These are phyloP conservation scores for Nymphalis c-album DNA, from an alignment of 2,888 invertebrate genomes.

Conservation along the genomic window DNA sequence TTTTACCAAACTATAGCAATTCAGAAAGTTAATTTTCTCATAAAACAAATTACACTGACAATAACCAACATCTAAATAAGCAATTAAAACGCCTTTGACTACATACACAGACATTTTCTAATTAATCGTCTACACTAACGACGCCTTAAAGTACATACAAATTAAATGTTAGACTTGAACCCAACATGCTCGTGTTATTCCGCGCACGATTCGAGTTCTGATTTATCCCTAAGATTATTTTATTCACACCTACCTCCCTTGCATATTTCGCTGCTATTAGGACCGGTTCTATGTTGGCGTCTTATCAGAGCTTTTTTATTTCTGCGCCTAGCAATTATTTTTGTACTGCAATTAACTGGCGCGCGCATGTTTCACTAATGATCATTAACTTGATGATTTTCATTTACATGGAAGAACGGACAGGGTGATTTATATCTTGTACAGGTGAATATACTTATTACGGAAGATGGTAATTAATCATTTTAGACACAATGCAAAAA, in stretches of 20 bases:
- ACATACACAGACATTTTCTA: constrained; percentile 1
- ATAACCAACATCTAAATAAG: background rate
- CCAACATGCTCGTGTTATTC: constrained; percentile 32
- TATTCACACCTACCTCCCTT: constrained; percentile 38
- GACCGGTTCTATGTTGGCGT: constrained; percentile 43
- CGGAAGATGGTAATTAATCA: constrained; percentile 23
- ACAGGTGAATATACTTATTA: constrained; percentile 20
- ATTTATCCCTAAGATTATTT: constrained; percentile 35
- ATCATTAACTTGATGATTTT: constrained; percentile 36
- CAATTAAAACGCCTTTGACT: background rate
- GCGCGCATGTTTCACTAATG: constrained; percentile 38
- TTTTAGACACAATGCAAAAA: constrained; percentile 6
- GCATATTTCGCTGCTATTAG: constrained; percentile 40
- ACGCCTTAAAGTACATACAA: constrained; percentile 34
- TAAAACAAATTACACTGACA: background rate
- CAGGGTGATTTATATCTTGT: constrained; percentile 23
- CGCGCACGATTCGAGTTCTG: constrained; percentile 32
- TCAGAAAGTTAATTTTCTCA: background rate
- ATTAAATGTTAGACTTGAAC: constrained; percentile 34
- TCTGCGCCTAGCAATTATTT: constrained; percentile 33
- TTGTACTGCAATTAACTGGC: constrained; percentile 46
- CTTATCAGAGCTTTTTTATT: constrained; percentile 47
- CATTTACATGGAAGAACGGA: constrained; percentile 30
- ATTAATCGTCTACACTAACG: constrained; percentile 7
- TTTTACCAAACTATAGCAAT: too few relatives aligned